Evolutionary conservation across 2,797 vertebrate species (phyloP).

Genomic region (Limosa lapponica): DNA sequence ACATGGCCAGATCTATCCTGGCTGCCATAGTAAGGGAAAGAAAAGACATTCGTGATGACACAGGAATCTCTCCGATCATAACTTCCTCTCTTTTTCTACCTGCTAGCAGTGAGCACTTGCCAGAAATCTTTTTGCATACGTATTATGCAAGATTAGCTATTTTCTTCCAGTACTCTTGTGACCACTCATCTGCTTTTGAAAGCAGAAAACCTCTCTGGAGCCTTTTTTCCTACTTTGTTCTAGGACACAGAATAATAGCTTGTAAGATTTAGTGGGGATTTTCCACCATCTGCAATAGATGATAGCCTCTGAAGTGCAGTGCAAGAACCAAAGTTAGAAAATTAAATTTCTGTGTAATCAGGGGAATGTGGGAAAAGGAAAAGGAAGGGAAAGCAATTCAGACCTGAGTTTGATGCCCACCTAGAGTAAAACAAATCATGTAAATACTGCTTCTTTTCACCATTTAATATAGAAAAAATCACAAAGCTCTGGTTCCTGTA

Average conservation of each 20-base stretch:
- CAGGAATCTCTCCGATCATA: background rate
- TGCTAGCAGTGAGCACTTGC: background rate
- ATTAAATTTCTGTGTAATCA: background rate
- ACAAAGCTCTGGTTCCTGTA: background rate
- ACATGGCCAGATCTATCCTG: background rate
- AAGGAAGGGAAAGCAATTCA: background rate
- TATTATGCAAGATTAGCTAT: background rate
- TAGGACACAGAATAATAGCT: background rate
- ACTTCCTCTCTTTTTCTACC: background rate
- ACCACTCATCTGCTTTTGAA: background rate
- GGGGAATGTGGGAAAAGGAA: background rate
- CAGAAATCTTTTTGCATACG: background rate
- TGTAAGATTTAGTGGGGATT: background rate
- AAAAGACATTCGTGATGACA: background rate
- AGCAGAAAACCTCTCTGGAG: background rate
- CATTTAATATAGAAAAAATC: background rate
- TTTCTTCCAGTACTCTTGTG: background rate
- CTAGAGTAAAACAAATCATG: background rate
- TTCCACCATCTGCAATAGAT: background rate
- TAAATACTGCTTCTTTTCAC: background rate
- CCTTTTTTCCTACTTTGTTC: background rate
- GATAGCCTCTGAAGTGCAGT: background rate
- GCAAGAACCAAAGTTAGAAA: background rate
- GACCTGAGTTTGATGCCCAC: background rate
- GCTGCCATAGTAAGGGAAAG: background rate